These are phyloP conservation scores for Indicator maculatus DNA, from an alignment of 2,113 vertebrate genomes.

Conservation along the genomic window DNA sequence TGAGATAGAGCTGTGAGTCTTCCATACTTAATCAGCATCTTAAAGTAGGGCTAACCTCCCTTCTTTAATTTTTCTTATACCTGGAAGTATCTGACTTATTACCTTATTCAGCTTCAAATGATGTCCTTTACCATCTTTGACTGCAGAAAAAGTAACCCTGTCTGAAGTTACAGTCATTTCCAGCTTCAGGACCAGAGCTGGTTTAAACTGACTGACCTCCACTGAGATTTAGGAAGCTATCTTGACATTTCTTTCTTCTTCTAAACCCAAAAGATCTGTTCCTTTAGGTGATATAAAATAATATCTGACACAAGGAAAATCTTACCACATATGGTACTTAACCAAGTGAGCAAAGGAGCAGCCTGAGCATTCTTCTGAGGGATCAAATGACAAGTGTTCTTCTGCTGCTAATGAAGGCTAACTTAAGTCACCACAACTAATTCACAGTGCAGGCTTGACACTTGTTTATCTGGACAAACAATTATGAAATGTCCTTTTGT, in stretches of 20 bases:
- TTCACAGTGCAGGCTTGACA: slow-evolving; percentile 36
- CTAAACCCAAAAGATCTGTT: not conserved
- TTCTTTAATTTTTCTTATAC: not conserved
- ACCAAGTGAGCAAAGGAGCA: not conserved
- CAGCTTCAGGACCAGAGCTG: not conserved
- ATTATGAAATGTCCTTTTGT: slow-evolving; percentile 65
- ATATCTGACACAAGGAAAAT: not conserved
- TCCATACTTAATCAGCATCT: not conserved
- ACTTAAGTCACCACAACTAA: slow-evolving; percentile 33
- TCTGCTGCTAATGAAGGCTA: slow-evolving; percentile 35
- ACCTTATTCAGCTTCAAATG: not conserved
- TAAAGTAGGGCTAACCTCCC: not conserved
- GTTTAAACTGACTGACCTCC: not conserved
- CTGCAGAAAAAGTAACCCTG: not conserved
- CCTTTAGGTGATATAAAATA: not conserved
- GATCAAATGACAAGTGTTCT: slow-evolving; percentile 6
- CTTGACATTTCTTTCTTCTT: too few relatives aligned
- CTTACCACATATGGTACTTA: not conserved
- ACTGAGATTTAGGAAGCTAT: not conserved
- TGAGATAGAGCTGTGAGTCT: not conserved
- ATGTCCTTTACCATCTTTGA: not conserved
- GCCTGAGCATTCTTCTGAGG: not conserved
- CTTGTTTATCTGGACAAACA: slow-evolving; percentile 67
- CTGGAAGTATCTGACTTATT: not conserved
- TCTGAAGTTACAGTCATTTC: not conserved